A percentile compares a stretch with the other conserved stretches of the same genome.
Conservation (phyloP, 2,113 vertebrate genomes). For the Dinomys branickii region DNA sequence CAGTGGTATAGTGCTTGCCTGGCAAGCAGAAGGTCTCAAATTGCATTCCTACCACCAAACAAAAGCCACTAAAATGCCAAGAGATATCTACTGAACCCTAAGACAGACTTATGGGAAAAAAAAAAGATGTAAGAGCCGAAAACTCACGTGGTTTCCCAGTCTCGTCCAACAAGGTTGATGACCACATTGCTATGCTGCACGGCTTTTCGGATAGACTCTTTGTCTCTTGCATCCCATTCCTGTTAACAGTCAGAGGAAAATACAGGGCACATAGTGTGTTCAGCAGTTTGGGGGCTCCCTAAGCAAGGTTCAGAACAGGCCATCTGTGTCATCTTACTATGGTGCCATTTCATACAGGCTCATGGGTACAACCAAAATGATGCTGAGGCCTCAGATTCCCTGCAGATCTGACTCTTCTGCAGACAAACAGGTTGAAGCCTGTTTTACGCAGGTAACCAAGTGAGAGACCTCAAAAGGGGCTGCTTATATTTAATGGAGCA, state of each 20-base stretch:
- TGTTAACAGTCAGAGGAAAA: conserved; percentile 75
- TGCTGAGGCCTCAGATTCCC: background rate
- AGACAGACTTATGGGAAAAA: background rate
- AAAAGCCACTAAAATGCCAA: background rate
- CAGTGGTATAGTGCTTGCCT: too few relatives aligned
- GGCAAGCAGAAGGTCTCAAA: too few relatives aligned
- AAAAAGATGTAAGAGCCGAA: background rate
- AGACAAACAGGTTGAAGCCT: background rate
- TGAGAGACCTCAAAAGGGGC: background rate
- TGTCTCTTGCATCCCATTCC: conserved; percentile 94
- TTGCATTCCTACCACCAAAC: too few relatives aligned
- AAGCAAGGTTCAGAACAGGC: background rate
- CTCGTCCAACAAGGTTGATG: conserved; percentile 95
- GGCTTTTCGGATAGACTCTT: conserved; percentile 91
- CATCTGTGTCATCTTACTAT: background rate
- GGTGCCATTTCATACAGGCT: background rate
- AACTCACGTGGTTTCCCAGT: conserved; percentile 96
- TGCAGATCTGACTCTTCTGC: background rate
- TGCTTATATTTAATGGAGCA: background rate
- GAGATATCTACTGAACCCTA: background rate
- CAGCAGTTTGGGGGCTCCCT: too few relatives aligned
- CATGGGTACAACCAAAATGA: background rate
- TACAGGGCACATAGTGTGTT: too few relatives aligned
- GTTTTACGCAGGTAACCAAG: background rate
- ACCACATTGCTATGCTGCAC: conserved; percentile 94